These are phyloP conservation scores for Cotesia typhae DNA, from an alignment of 1,140 invertebrate genomes.

Conservation along the genomic window DNA sequence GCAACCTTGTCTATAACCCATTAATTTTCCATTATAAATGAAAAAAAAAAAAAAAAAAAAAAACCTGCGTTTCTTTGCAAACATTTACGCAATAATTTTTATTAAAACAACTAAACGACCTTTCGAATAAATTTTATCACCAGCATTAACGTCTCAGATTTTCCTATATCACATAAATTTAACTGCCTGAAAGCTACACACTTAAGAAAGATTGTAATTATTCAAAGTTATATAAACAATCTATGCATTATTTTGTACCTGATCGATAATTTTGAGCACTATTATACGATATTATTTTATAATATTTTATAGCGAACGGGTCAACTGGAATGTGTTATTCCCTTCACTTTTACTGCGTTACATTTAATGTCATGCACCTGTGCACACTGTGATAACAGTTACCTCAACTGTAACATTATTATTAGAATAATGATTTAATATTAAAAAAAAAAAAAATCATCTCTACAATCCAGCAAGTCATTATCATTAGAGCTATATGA, in stretches of 20 bases:
- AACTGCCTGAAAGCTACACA: too few relatives aligned
- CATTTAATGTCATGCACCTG: constrained; percentile 32
- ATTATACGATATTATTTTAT: background rate
- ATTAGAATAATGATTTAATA: constrained; percentile 14
- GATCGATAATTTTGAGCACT: constrained; percentile 1
- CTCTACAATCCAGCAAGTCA: constrained; percentile 2
- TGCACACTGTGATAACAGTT: constrained; percentile 28
- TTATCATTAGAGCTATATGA: background rate
- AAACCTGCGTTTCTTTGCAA: too few relatives aligned
- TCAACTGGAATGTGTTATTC: constrained; percentile 23
- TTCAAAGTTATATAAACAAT: background rate
- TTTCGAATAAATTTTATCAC: too few relatives aligned
- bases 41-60: too few relatives aligned
- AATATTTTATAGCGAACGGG: background rate
- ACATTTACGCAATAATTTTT: too few relatives aligned
- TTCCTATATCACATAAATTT: too few relatives aligned
- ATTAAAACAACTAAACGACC: too few relatives aligned
- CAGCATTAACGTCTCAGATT: too few relatives aligned
- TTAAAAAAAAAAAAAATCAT: constrained; percentile 20
- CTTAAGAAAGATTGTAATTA: too few relatives aligned
- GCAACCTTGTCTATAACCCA: too few relatives aligned
- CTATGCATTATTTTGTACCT: background rate
- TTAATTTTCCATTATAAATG: too few relatives aligned
- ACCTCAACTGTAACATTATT: constrained; percentile 10
- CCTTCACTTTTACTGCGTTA: constrained; percentile 36